Evolutionary conservation across 2,113 vertebrate species (phyloP), one percentile per base, ranked within the genome.

Genomic region (Lagopus muta): DNA sequence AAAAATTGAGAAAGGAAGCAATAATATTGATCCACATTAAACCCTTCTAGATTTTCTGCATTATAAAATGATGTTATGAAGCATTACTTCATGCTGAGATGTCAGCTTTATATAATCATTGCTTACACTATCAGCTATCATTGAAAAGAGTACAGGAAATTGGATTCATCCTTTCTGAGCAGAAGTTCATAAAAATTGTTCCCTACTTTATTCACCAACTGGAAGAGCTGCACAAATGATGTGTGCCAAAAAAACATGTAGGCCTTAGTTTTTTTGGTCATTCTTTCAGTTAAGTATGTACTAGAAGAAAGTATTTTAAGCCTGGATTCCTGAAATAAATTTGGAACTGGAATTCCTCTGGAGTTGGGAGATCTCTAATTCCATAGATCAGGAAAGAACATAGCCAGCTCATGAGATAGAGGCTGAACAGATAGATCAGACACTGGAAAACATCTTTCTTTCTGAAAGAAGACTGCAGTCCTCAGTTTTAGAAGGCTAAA

Each of bases 311-410:
- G 8, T 34, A 20, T 85, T 86, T 55, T 65, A 89, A 75, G 10
- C 4, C 45, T 82, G 22, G 3, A 40, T 85, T 73, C 40, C 42
- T 54, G 13, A 8, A 75, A 36, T 14, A 36, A 82, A 61, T 36
- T 6, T 28, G 43, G 13, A 66, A 1, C 6, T 83, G 14, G 3
- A 1, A 4, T 22, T 43, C 22, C 2, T 38, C 22, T 54, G n/a
- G 7, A 6, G 8, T 50, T 10, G 5, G 5, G 4, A 66, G 19
- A n/a, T 10, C 74, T 67, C 32, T 83, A 38, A 74, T 7, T 1
- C 2, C 65, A 22, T 54, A 38, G 1, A 11, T 3, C 6, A 54
- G 40, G 11, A 47, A 36, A 86, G 1, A 8, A 24, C 13, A n/a
- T 13, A 36, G 32, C n/a, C 42, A 83, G 6, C 14, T 86, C 22